phyloP scores from a whole-genome alignment of 2,113 vertebrate species.

The Chaenogobius annularis region DNA sequence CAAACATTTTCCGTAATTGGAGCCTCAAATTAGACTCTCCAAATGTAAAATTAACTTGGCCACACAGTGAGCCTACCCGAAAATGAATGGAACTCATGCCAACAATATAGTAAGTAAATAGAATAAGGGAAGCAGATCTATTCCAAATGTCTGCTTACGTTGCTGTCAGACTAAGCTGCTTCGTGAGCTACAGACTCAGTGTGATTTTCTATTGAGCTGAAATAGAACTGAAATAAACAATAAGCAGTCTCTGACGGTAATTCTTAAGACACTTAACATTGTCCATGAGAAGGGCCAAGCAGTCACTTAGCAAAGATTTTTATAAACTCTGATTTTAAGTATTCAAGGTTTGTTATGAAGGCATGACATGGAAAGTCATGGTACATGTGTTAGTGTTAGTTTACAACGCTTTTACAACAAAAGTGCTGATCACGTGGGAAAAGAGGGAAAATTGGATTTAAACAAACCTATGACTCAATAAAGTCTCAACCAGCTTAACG shows the following conservation, averaged over 20 bases:
- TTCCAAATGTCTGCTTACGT: conserved; percentile 14
- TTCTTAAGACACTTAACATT: conserved; percentile 7
- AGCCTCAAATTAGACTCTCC: conserved; percentile 43
- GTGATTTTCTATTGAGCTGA: conserved; percentile 26
- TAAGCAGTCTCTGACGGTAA: background rate
- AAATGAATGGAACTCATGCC: conserved; percentile 33
- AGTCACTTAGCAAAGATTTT: conserved; percentile 19
- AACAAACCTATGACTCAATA: no score
- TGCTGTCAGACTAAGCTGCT: conserved; percentile 27
- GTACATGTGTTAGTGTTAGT: no score
- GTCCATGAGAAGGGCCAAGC: background rate
- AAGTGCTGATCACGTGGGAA: no score
- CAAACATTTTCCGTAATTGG: conserved; percentile 30
- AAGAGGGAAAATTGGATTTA: no score
- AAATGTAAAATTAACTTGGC: conserved; percentile 54
- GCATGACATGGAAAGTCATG: background rate
- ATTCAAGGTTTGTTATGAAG: background rate
- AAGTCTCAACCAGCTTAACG: no score
- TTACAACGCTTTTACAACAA: no score
- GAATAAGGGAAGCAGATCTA: conserved; percentile 28
- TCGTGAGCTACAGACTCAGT: conserved; percentile 7
- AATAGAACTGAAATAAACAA: conserved; percentile 38
- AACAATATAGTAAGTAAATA: conserved; percentile 37
- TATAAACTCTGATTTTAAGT: conserved; percentile 12
- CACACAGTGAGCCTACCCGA: conserved; percentile 15